A percentile compares a stretch with the other conserved stretches of the same genome.
Evolutionary conservation across 2,113 vertebrate genomes (phyloP).

Genomic region (Pedionomus torquatus): DNA sequence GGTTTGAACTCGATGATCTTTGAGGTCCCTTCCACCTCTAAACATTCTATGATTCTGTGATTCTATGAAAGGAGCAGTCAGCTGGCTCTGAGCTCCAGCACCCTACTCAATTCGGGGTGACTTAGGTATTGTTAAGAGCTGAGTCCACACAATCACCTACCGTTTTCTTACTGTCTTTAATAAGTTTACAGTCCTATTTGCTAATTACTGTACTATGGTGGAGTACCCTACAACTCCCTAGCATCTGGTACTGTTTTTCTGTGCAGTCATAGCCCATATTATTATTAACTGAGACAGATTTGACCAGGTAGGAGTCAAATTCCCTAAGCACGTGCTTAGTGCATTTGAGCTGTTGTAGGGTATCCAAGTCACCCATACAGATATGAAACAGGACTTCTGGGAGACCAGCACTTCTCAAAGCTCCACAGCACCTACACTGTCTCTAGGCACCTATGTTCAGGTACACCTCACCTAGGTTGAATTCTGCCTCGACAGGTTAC

Average conservation of each 20-base stretch:
- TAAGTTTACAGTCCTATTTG: not conserved
- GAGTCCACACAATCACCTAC: not conserved
- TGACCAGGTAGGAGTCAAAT: not conserved
- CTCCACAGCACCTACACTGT: not conserved
- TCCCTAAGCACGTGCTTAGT: not conserved
- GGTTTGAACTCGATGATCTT: too few relatives aligned
- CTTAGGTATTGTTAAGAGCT: not conserved
- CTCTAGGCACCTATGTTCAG: not conserved
- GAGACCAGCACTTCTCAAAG: not conserved
- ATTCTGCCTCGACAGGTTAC: not conserved
- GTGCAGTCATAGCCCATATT: fast-evolving
- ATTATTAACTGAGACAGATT: not conserved
- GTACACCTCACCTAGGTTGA: too few relatives aligned
- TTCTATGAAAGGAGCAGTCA: not conserved
- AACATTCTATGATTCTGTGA: too few relatives aligned
- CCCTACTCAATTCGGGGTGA: not conserved
- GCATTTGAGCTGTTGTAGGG: not conserved
- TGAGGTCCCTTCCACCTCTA: too few relatives aligned
- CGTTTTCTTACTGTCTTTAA: not conserved
- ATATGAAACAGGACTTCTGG: not conserved
- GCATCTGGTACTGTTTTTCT: not conserved
- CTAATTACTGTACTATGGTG: not conserved
- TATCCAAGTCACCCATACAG: not conserved
- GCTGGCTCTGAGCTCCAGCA: not conserved
- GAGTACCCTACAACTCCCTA: not conserved